Evolutionary conservation across 2,113 vertebrate genomes (phyloP).

Genomic region (Thryonomys swinderianus): DNA sequence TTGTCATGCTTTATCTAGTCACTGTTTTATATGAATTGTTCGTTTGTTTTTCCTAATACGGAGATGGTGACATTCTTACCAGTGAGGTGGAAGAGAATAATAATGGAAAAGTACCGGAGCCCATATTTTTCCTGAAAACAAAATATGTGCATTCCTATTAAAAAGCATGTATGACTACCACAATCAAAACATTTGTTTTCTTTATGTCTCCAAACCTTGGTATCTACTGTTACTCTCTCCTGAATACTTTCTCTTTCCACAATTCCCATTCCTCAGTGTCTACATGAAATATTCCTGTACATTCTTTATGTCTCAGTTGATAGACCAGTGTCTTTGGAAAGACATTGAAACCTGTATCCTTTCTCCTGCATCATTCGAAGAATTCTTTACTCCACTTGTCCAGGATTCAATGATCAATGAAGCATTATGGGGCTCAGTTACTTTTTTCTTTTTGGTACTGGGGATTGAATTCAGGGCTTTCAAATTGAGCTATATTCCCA

Average conservation of each 20-base stretch:
- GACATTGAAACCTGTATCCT: neutral
- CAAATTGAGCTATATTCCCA: neutral
- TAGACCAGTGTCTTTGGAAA: neutral
- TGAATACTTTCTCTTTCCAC: neutral
- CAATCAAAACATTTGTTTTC: neutral
- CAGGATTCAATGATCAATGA: neutral
- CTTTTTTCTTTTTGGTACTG: neutral
- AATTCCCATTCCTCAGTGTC: neutral
- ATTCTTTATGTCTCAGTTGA: neutral
- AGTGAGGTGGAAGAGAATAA: neutral
- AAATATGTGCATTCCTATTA: neutral
- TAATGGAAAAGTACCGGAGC: neutral
- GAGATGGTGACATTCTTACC: neutral
- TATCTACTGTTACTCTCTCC: neutral
- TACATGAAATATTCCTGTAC: neutral
- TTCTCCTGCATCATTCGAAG: neutral
- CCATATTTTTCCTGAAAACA: conserved; percentile 9
- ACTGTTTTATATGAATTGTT: neutral
- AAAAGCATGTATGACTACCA: neutral
- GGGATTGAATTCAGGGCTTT: neutral
- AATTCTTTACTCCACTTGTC: neutral
- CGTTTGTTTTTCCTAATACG: neutral
- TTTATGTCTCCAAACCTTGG: neutral
- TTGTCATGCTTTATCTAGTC: neutral
- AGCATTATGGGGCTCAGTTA: neutral